Base-by-base conservation (phyloP, 2,113 vertebrate genomes). In the Psephotus haematonotus region DNA sequence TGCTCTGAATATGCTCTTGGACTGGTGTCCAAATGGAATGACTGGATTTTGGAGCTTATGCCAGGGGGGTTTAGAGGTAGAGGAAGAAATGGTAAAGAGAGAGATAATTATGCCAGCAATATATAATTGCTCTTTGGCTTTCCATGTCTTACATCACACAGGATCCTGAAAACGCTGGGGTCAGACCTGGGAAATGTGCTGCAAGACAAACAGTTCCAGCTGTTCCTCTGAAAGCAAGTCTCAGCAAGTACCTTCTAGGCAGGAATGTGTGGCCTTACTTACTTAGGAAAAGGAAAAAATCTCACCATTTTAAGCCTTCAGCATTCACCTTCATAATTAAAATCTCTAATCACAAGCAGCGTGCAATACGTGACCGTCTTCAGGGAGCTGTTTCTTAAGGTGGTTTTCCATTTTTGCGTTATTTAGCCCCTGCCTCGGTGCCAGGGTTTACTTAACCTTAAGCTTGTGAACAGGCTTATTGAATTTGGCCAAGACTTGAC, bases 391-490 rank as follows among this genome's bases (percentile, higher is more conserved):
- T 95, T 96, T 93, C 63, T 95, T 92, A 82, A 91, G 88, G 88
- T 94, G 84, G 57, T 89, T 96, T 97, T 95, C 87, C 90, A 85
- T 76, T 92, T 94, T 95, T 94, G 60, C 33, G 23, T 90, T 77
- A 39, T 91, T 97, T 91, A 70, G 46, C 69, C 86, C 39, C 41
- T 74, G 89, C 77, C 50, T 92, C 1, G 0, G 28, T 93, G 91
- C 89, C 96, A 96, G 91, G 91, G 90, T 97, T 95, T 95, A 89
- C 82, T 97, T 96, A 96, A 95, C 94, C 91, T 97, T 95, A 95
- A 94, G 93, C 79, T 96, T 96, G 82, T 94, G 90, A 90, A 82
- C 94, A 96, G 92, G 88, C 79, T 96, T 97, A 97, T 97, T 98
- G 97, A 98, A 97, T 95, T 97, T 97, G 96, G 96, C 95, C 93